phyloP scores from a whole-genome alignment of 2,113 vertebrate species.

The Nanorana parkeri region DNA sequence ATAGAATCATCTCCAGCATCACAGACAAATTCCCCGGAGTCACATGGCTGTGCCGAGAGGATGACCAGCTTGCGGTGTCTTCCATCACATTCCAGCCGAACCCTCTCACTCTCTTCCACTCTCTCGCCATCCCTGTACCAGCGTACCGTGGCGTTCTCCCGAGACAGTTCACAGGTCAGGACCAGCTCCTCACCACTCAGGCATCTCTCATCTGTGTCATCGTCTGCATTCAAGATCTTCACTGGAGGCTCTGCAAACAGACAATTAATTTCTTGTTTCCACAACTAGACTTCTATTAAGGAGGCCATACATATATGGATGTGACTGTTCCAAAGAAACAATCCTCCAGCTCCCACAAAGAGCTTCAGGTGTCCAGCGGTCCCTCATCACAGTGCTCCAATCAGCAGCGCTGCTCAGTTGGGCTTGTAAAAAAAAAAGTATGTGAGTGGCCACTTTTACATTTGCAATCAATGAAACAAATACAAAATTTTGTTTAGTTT shows the following conservation, averaged over 20 bases:
- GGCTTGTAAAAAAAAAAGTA: too few relatives aligned
- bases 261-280: not conserved
- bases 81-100: slow-evolving; percentile 82
- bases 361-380: too few relatives aligned
- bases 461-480: too few relatives aligned
- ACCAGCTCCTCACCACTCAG: slow-evolving; percentile 80
- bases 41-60: slow-evolving; percentile 74
- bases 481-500: too few relatives aligned
- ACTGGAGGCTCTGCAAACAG: slow-evolving; percentile 79
- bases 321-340: too few relatives aligned
- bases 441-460: too few relatives aligned
- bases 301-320: too few relatives aligned
- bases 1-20: slow-evolving; percentile 84
- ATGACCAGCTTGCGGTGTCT: slow-evolving; percentile 80
- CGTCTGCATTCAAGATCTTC: slow-evolving; percentile 78
- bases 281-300: too few relatives aligned
- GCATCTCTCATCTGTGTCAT: slow-evolving; percentile 78
- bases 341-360: too few relatives aligned
- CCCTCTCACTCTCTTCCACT: slow-evolving; percentile 74
- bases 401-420: too few relatives aligned
- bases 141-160: slow-evolving; percentile 67
- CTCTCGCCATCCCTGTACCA: slow-evolving; percentile 91
- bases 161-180: slow-evolving; percentile 88
- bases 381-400: too few relatives aligned
- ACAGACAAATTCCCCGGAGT: slow-evolving; percentile 89